phyloP scores from a whole-genome alignment of 2,797 vertebrate species.

The Periophthalmus magnuspinnatus region DNA sequence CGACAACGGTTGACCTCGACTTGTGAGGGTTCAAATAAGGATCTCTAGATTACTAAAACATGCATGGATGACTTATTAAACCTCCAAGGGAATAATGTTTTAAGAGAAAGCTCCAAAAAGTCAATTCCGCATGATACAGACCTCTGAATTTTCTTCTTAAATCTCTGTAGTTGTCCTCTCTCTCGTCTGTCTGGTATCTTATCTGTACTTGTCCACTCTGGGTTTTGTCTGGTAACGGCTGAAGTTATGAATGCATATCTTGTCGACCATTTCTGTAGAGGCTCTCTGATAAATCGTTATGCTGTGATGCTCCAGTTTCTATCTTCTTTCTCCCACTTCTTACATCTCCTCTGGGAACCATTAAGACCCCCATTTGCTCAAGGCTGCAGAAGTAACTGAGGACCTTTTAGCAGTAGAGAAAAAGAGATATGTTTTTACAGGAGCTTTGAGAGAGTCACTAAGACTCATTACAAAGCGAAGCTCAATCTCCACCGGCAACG shows the following conservation, averaged over 20 bases:
- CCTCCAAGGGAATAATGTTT: no score
- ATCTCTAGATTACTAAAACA: no score
- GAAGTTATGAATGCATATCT: conserved; percentile 1
- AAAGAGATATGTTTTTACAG: conserved; percentile 37
- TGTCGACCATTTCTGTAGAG: conserved; percentile 8
- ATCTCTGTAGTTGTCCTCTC: no score
- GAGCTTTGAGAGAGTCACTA: conserved; percentile 24
- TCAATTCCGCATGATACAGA: no score
- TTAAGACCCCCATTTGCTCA: conserved; percentile 41
- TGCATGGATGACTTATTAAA: no score
- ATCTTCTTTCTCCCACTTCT: conserved; percentile 22
- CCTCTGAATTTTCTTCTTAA: no score
- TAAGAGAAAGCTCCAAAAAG: no score
- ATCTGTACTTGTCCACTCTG: neutral
- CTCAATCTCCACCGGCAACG: conserved; percentile 37
- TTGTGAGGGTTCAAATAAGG: no score
- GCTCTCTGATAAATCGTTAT: conserved; percentile 17
- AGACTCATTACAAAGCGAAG: no score
- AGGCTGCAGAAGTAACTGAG: conserved; percentile 37
- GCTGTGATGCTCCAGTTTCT: conserved; percentile 10
- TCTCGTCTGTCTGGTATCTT: neutral
- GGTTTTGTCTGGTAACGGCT: neutral
- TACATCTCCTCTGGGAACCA: conserved; percentile 18
- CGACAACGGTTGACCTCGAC: no score
- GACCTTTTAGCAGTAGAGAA: conserved; percentile 32